Evolutionary conservation across 1,140 invertebrate species (phyloP).

Genomic region (Thrips palmi): DNA sequence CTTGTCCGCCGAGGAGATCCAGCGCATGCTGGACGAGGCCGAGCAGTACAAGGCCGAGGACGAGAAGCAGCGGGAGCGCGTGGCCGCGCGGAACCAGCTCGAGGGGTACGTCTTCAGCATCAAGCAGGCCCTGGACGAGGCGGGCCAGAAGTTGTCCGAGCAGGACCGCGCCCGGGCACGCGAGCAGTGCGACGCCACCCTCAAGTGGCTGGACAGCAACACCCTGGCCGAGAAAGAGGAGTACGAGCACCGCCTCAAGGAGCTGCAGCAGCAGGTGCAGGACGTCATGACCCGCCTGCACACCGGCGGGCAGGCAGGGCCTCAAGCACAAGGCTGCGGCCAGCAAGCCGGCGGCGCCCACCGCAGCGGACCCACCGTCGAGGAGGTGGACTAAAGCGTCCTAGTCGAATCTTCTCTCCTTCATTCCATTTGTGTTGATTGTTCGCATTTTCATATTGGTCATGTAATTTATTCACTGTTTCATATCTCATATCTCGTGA

Average conservation of each 20-base stretch:
- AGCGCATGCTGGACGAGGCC: constrained; percentile 46
- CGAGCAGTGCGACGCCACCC: constrained; percentile 14
- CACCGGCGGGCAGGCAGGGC: constrained; percentile 25
- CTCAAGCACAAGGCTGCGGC: constrained; percentile 11
- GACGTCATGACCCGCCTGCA: constrained; percentile 63
- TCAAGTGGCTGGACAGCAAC: constrained; percentile 38
- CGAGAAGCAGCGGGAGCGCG: constrained; percentile 31
- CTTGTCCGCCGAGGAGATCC: constrained; percentile 32
- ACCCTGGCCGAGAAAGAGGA: constrained; percentile 57
- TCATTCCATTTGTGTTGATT: too few species aligned
- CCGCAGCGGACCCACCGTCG: not conserved
- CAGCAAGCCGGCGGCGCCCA: constrained; percentile 13
- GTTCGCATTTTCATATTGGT: too few species aligned
- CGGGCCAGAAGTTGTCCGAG: constrained; percentile 19
- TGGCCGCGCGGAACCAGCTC: constrained; percentile 42
- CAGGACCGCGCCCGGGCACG: constrained; percentile 28
- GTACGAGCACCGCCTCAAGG: constrained; percentile 52
- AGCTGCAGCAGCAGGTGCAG: constrained; percentile 46
- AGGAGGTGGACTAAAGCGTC: not conserved
- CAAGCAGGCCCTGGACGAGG: constrained; percentile 30
- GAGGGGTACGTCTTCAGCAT: constrained; percentile 54
- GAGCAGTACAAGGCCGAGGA: constrained; percentile 40
- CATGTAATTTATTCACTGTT: too few species aligned
- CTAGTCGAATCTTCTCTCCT: too few species aligned
- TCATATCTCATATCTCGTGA: too few species aligned